phyloP scores from a whole-genome alignment of 2,113 vertebrate species.

The Toxotes chatareus region DNA sequence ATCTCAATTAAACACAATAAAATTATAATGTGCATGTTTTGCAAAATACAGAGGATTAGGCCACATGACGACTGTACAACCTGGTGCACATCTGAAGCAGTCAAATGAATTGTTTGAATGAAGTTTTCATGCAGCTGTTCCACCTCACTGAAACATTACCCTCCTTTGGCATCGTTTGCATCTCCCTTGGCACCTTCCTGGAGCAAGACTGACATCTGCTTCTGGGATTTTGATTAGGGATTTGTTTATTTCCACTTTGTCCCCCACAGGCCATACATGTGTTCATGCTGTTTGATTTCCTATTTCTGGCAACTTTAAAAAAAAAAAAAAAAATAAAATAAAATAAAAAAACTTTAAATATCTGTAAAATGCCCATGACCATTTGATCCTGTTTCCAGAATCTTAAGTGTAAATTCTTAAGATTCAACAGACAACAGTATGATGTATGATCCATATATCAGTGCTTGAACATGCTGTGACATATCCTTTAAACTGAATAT shows the following conservation, averaged over 20 bases:
- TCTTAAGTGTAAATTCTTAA: neutral
- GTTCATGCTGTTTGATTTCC: neutral
- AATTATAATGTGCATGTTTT: neutral
- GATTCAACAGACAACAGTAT: too few species aligned
- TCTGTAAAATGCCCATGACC: neutral
- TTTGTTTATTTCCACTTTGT: neutral
- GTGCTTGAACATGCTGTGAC: neutral
- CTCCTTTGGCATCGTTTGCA: neutral
- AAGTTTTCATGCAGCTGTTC: conserved; percentile 15
- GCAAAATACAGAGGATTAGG: neutral
- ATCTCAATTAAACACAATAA: neutral
- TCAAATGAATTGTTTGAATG: neutral
- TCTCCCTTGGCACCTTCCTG: neutral
- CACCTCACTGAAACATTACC: conserved; percentile 13
- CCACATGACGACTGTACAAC: neutral
- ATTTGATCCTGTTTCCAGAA: neutral
- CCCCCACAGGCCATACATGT: neutral
- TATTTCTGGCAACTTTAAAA: neutral
- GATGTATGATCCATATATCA: neutral
- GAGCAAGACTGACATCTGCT: conserved; percentile 63
- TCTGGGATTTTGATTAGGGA: conserved; percentile 13
- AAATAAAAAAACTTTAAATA: neutral
- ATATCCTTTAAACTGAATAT: neutral
- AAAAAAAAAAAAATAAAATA: neutral
- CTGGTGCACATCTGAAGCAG: neutral